These are phyloP conservation scores for Rhogogaster chlorosoma DNA, from an alignment of 2,888 invertebrate species.

Conservation along the genomic window DNA sequence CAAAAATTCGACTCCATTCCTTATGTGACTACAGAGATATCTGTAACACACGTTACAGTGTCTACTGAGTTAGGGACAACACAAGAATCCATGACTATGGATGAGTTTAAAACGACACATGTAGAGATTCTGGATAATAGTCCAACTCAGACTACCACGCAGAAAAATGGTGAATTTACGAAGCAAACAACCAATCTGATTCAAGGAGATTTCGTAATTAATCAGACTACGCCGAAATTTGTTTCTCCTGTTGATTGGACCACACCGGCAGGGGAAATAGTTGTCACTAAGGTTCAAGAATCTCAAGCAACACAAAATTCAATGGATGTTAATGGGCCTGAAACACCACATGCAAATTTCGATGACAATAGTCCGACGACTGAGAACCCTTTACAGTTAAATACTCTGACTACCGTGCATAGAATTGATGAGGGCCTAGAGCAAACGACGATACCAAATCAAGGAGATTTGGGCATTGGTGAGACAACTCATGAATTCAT, in stretches of 20 bases:
- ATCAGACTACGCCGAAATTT: constrained; percentile 17
- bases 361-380: background rate
- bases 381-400: background rate
- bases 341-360: background rate
- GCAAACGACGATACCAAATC: background rate
- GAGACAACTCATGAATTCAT: constrained; percentile 10
- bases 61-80: constrained; percentile 24
- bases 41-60: background rate
- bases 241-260: background rate
- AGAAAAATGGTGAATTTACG: background rate
- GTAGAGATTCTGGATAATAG: background rate
- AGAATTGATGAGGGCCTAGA: background rate
- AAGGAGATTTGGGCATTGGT: background rate
- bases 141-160: constrained; percentile 4
- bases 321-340: background rate
- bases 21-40: background rate
- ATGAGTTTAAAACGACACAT: constrained; percentile 27
- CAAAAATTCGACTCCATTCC: background rate
- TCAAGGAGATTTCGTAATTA: constrained; percentile 1
- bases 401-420: background rate
- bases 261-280: background rate
- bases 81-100: constrained; percentile 10
- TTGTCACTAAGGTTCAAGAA: background rate
- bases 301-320: constrained; percentile 9
- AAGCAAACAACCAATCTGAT: background rate